Base-by-base conservation (phyloP, 53 echinoderm and acorn worm species). In the Henricia sp. region DNA sequence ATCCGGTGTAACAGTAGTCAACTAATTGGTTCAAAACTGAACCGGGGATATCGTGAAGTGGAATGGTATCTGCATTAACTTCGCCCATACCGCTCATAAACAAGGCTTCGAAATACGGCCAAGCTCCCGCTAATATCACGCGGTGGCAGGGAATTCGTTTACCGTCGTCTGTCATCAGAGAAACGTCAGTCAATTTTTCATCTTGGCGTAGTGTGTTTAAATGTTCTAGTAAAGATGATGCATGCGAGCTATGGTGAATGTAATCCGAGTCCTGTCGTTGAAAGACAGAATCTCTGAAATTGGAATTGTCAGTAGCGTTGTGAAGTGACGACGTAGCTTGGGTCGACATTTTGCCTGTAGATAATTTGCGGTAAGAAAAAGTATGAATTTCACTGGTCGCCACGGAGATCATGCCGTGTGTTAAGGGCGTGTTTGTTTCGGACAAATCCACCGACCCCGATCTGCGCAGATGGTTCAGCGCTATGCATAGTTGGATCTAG, bases 1-100 rank as follows among this genome's bases (percentile, higher is more conserved):
- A 43, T 14, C 85, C 86, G 0, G 86, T 74, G 66, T 85, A 85
- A 53, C 72, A 51, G 65, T 85, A 85, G 48, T 85, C 65, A 23
- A 85, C 26, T 1, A 85, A 39, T 30, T 50, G 37, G 4, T 51
- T 27, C 34, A 85, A 52, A 29, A 37, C 26, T 4, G 86, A 35
- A 6, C 63, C 60, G 0, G 86, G 6, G 13, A 85, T 74, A 13
- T 74, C 86, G 14, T 63, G 74, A 34, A 85, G 52, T 24, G 3
- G 11, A 25, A 85, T 39, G 13, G 51, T 4, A 30, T 65, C 73
- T 26, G 63, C 1, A 10, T 19, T 50, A 37, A 34, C 30, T 28
- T 85, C 86, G 21, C 51, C 50, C 86, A 85, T 85, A 50, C 51
- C 73, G 26, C 80, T 80, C n/a, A 36, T 50, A 12, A 80, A 63